phyloP scores from a whole-genome alignment of 2,113 vertebrate species.

The Desmodus rotundus region DNA sequence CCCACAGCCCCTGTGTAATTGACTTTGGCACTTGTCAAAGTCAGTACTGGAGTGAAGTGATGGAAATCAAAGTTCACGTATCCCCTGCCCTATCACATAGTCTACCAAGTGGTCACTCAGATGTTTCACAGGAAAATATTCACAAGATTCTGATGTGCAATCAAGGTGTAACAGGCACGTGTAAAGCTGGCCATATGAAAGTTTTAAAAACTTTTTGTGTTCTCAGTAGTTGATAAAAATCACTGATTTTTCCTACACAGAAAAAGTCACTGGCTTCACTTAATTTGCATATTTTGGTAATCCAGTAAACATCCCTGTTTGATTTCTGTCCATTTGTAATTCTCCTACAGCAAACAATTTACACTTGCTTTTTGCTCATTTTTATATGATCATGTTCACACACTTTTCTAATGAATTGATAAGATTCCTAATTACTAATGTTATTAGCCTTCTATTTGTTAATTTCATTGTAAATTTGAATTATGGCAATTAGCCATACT shows the following conservation, averaged over 20 bases:
- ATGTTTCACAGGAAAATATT: background rate
- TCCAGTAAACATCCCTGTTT: background rate
- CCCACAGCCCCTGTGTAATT: background rate
- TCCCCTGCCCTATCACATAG: background rate
- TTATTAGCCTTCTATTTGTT: background rate
- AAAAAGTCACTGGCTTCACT: background rate
- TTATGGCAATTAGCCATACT: background rate
- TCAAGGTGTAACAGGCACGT: background rate
- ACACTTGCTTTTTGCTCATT: background rate
- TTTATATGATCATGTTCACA: background rate
- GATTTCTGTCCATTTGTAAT: background rate
- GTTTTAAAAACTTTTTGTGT: background rate
- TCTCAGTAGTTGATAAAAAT: background rate
- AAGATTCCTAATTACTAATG: background rate
- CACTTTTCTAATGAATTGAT: background rate
- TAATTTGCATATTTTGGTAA: background rate
- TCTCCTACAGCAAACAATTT: background rate
- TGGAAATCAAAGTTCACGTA: background rate
- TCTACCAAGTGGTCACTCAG: background rate
- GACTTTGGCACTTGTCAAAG: background rate
- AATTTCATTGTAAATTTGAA: background rate
- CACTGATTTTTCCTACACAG: background rate
- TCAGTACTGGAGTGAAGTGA: background rate
- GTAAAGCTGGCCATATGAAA: background rate
- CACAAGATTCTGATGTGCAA: background rate